Conservation (phyloP, 2,113 vertebrate species). For the Numenius arquata region DNA sequence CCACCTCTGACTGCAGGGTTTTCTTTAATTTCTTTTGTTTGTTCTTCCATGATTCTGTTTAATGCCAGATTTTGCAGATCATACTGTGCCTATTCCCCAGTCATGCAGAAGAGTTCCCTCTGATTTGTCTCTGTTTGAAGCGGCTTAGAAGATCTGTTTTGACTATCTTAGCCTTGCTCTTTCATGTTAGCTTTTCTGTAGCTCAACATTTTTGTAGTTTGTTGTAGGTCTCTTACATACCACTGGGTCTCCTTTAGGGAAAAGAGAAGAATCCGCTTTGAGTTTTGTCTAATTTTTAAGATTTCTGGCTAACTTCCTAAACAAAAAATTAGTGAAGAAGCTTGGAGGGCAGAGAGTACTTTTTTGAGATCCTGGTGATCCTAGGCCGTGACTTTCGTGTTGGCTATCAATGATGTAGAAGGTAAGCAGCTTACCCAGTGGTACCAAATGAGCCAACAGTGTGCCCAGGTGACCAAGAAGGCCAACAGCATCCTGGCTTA, state of each 20-base stretch:
- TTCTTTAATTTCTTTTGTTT: neutral
- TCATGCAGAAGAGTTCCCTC: neutral
- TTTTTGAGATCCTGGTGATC: neutral
- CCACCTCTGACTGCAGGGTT: neutral
- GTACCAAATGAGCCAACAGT: neutral
- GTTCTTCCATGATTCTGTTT: neutral
- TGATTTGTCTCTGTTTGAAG: neutral
- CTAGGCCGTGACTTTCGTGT: neutral
- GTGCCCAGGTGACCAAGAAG: neutral
- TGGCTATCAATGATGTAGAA: neutral
- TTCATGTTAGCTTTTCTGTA: neutral
- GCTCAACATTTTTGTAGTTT: neutral
- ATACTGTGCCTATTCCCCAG: neutral
- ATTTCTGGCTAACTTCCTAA: neutral
- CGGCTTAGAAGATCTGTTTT: neutral
- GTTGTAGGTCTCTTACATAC: rapidly evolving
- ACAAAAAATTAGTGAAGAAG: neutral
- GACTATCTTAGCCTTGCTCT: neutral
- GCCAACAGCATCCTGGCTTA: too few species aligned
- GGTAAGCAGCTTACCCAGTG: neutral
- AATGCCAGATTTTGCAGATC: neutral
- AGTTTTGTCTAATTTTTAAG: neutral
- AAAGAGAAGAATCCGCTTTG: neutral
- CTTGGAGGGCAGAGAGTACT: neutral
- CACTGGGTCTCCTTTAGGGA: neutral